Evolutionary conservation across 2,113 vertebrate genomes (phyloP).

Genomic region (Planiliza haematocheilus): DNA sequence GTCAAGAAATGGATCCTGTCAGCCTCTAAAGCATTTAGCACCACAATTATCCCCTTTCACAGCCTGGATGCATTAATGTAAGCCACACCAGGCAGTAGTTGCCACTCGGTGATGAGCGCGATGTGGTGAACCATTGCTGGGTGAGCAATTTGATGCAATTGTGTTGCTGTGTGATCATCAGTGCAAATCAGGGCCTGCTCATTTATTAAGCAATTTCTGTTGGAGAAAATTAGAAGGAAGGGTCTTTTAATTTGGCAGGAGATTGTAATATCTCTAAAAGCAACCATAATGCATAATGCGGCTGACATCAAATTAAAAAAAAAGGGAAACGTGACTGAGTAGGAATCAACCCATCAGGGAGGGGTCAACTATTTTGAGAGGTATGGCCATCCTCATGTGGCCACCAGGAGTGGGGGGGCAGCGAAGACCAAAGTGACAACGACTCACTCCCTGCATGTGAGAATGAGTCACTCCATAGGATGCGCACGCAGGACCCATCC

Average conservation of each 20-base stretch:
- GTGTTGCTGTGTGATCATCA: conserved; percentile 75
- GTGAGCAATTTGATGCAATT: conserved; percentile 81
- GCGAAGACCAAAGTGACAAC: conserved; percentile 62
- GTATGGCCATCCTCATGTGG: conserved; percentile 24
- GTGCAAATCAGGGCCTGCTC: conserved; percentile 66
- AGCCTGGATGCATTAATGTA: conserved; percentile 79
- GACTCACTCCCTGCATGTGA: conserved; percentile 54
- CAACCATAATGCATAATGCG: conserved; percentile 63
- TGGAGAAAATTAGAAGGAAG: conserved; percentile 71
- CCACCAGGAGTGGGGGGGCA: conserved; percentile 33
- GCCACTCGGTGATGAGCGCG: conserved; percentile 76
- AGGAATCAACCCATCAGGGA: conserved; percentile 40
- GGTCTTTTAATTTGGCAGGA: conserved; percentile 62
- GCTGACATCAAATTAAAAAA: conserved; percentile 62
- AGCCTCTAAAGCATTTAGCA: conserved; percentile 74
- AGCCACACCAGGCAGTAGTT: conserved; percentile 78
- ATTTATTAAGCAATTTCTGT: conserved; percentile 79
- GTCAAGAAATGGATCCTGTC: conserved; percentile 77
- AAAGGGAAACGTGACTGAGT: neutral
- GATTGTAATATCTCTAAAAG: conserved; percentile 69
- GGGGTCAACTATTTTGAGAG: conserved; percentile 38
- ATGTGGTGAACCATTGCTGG: conserved; percentile 72
- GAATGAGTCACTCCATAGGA: conserved; percentile 68
- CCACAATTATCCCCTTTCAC: conserved; percentile 84
- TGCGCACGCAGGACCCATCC: conserved; percentile 60